Conservation (phyloP, 1,140 invertebrate species). For the Pissodes strobi region DNA sequence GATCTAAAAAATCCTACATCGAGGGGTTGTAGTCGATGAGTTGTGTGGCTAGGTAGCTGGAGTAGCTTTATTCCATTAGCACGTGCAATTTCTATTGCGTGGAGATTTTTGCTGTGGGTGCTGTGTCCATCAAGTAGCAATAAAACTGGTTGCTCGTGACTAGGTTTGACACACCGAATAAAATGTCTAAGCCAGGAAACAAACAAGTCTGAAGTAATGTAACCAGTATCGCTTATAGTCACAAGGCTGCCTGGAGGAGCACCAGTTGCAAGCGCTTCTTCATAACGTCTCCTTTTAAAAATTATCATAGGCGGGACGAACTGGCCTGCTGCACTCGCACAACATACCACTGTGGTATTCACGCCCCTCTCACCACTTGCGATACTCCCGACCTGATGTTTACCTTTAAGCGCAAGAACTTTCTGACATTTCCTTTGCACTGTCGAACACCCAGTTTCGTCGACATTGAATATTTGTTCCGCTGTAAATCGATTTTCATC, state of each 20-base stretch:
- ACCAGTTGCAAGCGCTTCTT: constrained; percentile 9
- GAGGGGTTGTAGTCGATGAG: constrained; percentile 50
- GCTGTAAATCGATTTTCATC: constrained; percentile 34
- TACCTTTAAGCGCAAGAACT: constrained; percentile 43
- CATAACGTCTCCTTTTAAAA: constrained; percentile 37
- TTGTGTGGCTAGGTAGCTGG: constrained; percentile 35
- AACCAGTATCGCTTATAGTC: constrained; percentile 35
- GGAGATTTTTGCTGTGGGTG: constrained; percentile 40
- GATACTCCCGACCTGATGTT: constrained; percentile 54
- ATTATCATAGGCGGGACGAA: constrained; percentile 50
- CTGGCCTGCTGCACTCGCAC: constrained; percentile 42
- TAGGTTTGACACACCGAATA: constrained; percentile 26
- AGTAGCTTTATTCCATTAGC: constrained; percentile 34
- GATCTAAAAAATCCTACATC: constrained; percentile 53
- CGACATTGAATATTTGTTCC: constrained; percentile 53
- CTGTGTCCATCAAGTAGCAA: constrained; percentile 47
- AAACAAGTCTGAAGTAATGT: constrained; percentile 43
- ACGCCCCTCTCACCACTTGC: constrained; percentile 56
- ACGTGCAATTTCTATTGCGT: constrained; percentile 31
- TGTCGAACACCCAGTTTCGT: constrained; percentile 46
- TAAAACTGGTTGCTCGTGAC: constrained; percentile 39
- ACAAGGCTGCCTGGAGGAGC: constrained; percentile 32
- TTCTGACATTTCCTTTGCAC: constrained; percentile 22
- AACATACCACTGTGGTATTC: constrained; percentile 54
- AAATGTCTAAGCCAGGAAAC: constrained; percentile 40